A percentile compares a stretch with the other conserved stretches of the same genome.
Evolutionary conservation across 2,888 invertebrate genomes (phyloP).

Genomic region (Torymus texanus): DNA sequence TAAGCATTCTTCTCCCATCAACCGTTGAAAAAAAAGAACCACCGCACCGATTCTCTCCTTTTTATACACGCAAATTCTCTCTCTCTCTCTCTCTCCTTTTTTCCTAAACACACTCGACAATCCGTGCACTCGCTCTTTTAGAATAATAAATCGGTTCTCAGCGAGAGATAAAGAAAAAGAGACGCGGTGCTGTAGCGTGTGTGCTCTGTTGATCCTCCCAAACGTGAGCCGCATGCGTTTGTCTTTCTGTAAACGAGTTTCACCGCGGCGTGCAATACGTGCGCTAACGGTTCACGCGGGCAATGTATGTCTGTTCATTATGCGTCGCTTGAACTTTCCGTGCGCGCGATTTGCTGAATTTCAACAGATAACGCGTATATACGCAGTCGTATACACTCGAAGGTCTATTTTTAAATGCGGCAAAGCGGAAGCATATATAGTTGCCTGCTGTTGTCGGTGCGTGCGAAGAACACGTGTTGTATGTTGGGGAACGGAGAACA

Average conservation of each 20-base stretch:
- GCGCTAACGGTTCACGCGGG: constrained; percentile 11
- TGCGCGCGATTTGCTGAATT: not conserved
- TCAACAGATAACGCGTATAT: not conserved
- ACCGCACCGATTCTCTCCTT: not conserved
- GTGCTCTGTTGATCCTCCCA: constrained; percentile 20
- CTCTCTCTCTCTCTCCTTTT: not conserved
- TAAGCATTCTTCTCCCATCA: not conserved
- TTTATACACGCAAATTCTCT: not conserved
- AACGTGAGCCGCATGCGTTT: constrained; percentile 42
- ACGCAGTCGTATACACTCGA: not conserved
- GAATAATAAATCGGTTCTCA: constrained; percentile 42
- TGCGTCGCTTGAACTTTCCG: no score
- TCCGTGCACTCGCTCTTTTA: not conserved
- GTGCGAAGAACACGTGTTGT: no score
- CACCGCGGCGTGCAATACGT: constrained; percentile 14
- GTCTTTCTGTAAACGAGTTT: constrained; percentile 48
- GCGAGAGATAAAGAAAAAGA: constrained; percentile 1
- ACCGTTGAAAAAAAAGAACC: not conserved
- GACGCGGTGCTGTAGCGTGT: not conserved
- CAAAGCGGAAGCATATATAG: not conserved
- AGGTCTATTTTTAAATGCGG: not conserved
- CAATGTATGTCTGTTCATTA: not conserved
- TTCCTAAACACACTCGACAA: no score
- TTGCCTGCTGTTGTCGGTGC: no score
- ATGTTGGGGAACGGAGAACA: no score